A percentile compares a stretch with the other conserved stretches of the same genome.
phyloP scores from a whole-genome alignment of 1,140 invertebrate genomes.

The Notospermus geniculatus region DNA sequence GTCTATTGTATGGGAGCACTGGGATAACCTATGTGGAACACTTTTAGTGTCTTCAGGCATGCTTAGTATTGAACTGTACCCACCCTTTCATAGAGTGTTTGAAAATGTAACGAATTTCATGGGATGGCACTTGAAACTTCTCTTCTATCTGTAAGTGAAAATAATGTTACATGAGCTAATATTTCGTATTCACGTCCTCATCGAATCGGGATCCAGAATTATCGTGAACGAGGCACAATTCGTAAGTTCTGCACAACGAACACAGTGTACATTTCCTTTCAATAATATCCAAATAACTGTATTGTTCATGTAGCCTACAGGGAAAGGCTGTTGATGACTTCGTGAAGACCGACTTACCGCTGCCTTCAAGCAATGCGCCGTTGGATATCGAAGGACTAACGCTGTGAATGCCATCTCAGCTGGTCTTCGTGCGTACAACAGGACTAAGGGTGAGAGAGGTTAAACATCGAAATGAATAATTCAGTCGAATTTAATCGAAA shows the following conservation, averaged over 20 bases:
- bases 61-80: too few species aligned
- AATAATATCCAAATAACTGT: background rate
- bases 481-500: too few species aligned
- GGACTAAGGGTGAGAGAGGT: background rate
- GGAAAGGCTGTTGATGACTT: too few species aligned
- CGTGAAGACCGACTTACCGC: too few species aligned
- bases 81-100: background rate
- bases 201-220: background rate
- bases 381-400: background rate
- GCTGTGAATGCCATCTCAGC: conserved; percentile 1
- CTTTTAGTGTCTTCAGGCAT: too few species aligned
- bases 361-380: background rate
- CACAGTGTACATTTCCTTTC: background rate
- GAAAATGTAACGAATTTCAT: background rate
- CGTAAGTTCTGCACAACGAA: background rate
- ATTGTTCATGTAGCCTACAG: background rate
- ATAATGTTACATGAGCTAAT: background rate
- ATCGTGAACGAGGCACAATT: background rate
- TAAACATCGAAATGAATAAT: background rate
- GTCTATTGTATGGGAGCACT: too few species aligned
- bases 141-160: background rate
- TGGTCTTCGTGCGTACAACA: conserved; percentile 3
- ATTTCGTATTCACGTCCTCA: background rate
- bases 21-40: too few species aligned
- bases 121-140: background rate